Base-by-base conservation (phyloP, 2,797 vertebrate species). In the Mycteria americana region DNA sequence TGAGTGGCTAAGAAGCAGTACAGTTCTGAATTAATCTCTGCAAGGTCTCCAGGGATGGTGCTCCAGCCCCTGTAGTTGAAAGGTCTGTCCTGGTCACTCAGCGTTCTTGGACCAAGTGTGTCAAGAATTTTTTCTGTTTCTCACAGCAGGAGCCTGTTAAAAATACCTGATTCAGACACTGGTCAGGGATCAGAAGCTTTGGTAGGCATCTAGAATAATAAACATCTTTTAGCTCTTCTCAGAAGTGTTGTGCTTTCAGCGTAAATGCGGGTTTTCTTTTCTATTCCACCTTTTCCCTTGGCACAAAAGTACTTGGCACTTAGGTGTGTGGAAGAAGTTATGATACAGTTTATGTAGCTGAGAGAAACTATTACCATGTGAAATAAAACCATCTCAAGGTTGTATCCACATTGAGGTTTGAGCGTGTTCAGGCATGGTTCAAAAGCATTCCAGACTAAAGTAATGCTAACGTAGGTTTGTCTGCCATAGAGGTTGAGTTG, bases 391-490 rank as follows among this genome's bases (percentile, higher is more conserved):
- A 93, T 64, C 72, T 92, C 73, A 25, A 37, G 81, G 75, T 83
- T 95, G 33, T 78, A 35, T 78, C 68, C 62, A 41, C 84, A 18
- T 8, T 0, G 82, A 65, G 46, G 50, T 85, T 57, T 0, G 4
- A 95, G 92, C 92, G 0, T 96, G 96, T 95, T 69, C 81, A 73
- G 94, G 82, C 97, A 93, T 0, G 6, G 96, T 78, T 95, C 94
- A 94, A 94, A 97, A 93, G 80, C 76, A 88, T 92, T 95, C 80
- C 84, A 67, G 43, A 75, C 75, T 89, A 13, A 62, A 86, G 54
- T 62, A 62, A 12, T 9, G 76, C 68, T 81, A 48, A 18, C 6
- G 1, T 69, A 54, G 69, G 16, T 88, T 81, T 59, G 46, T 62
- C 89, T 91, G 85, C 79, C 0, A 0, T 56, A 30, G 64, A 85